Conservation (phyloP, 2,113 vertebrate genomes). For the Paracyprichromis sp. region DNA sequence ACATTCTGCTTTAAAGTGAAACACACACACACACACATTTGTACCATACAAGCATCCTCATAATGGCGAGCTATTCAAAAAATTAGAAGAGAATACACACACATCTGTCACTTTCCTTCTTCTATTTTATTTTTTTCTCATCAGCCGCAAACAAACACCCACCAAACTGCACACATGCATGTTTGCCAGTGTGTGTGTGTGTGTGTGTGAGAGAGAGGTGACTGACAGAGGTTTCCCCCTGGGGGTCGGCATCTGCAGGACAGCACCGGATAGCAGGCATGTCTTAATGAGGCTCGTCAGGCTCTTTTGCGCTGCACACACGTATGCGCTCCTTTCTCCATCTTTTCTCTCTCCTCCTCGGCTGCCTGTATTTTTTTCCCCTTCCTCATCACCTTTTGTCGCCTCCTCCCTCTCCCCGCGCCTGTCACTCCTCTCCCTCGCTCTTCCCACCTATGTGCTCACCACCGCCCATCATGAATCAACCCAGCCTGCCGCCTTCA, state of each 20-base stretch:
- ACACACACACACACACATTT: background rate
- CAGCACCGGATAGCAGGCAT: slow-evolving; percentile 24
- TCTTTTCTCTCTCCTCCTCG: background rate
- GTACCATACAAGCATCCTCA: background rate
- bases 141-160: background rate
- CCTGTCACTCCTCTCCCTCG: background rate
- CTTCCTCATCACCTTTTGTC: slow-evolving; percentile 17
- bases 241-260: slow-evolving; percentile 45
- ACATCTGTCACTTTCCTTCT: background rate
- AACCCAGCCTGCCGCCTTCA: background rate
- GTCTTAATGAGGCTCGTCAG: slow-evolving; percentile 60
- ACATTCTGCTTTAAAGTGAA: background rate
- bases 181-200: background rate
- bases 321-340: background rate
- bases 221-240: slow-evolving; percentile 48
- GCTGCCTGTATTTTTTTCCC: slow-evolving; percentile 2
- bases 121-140: background rate
- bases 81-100: background rate
- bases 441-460: background rate
- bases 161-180: background rate
- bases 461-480: background rate
- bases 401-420: background rate
- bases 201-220: background rate
- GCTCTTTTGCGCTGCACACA: slow-evolving; percentile 1
- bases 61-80: background rate